phyloP scores from a whole-genome alignment of 2,888 invertebrate species.

The Chirona hameri region DNA sequence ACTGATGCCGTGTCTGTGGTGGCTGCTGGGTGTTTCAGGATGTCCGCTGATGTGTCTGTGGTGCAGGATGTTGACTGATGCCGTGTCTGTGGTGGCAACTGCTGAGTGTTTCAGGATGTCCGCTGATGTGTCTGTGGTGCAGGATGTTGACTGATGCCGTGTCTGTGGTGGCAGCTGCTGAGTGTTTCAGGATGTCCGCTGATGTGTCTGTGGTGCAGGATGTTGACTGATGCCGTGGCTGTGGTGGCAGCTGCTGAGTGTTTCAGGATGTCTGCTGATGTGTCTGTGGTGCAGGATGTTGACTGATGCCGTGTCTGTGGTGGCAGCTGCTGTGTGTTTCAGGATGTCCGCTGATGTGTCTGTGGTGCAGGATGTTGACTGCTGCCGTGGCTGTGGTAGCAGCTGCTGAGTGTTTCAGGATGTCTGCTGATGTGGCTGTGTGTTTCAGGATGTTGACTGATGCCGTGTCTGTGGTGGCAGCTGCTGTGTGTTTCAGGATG shows the following conservation, averaged over 20 bases:
- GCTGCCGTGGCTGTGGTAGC: not conserved
- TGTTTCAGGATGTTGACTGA: conserved; percentile 55
- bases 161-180: not conserved
- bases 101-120: not conserved
- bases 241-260: not conserved
- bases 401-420: not conserved
- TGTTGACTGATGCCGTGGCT: conserved; percentile 50
- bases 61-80: conserved; percentile 55
- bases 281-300: not conserved
- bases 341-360: conserved; percentile 57
- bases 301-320: too few relatives aligned
- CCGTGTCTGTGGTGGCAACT: not conserved
- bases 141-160: conserved; percentile 55
- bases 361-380: too few relatives aligned
- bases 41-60: not conserved
- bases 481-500: not conserved
- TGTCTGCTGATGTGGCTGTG: not conserved
- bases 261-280: not conserved
- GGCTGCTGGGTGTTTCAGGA: not conserved
- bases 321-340: conserved; percentile 32
- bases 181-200: not conserved
- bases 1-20: not conserved
- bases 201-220: conserved; percentile 47
- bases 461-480: not conserved
- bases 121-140: conserved; percentile 12